Base-by-base conservation (phyloP, 2,888 invertebrate genomes). In the Gastracanthus pulcherrimus region DNA sequence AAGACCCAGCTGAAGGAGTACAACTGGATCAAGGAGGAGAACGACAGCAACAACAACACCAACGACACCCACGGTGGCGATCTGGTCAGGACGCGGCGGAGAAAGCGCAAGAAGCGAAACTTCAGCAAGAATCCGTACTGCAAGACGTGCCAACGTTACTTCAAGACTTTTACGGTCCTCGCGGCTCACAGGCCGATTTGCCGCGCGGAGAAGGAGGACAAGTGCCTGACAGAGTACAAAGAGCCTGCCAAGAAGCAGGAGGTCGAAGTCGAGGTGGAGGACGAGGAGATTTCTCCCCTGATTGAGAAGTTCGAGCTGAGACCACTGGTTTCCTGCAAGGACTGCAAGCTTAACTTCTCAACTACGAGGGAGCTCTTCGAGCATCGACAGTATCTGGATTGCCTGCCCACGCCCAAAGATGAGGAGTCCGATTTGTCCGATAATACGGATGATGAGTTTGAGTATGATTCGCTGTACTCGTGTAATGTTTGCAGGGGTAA, bases 401-500 rank as follows among this genome's bases (percentile, higher is more conserved):
- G 82, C 41, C 13, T 0, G 4, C 7, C 1, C 9, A 7, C 4
- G 4, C 5, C 23, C 6, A 16, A 6, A 3, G 45, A 41, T 34
- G 78, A 78, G 38, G 78, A 82, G 29, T 29, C 70, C 13, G 77
- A 78, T 9, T 31, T 82, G 3, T 82, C 82, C 1, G 82, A 82
- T 2, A 45, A n/a, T 13, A 82, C 82, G 19, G 82, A 82, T 66
- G 82, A 78, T 4, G 82, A 82, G 51, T 82, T 80, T 41, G 84
- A 82, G 64, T 84, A 84, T 23, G 79, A 82, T 13, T 6, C 7
- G 2, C 71, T 82, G 7, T 82, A 82, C 58, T 13, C 80, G 0
- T 86, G 86, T 55, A 16, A 55, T 3, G 75, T 79, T 0, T 86
- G 85, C 58, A 80, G 80, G 3, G 84, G 79, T 13, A 71, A 80